These are phyloP conservation scores for Chaetophractus vellerosus DNA, from an alignment of 2,797 vertebrate genomes.

Conservation along the genomic window DNA sequence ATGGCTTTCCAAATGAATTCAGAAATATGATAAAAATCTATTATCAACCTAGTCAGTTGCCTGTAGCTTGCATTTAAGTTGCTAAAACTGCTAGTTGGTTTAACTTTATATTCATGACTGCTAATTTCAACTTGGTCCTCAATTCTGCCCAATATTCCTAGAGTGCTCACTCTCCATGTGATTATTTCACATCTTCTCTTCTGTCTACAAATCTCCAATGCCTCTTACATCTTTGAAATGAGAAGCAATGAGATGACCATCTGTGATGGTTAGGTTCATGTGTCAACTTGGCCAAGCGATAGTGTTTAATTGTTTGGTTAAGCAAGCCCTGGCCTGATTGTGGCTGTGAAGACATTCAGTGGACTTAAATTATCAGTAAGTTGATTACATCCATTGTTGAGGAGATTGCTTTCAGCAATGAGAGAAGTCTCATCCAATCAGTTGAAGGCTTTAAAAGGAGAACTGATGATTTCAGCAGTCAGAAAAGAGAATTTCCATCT, in stretches of 20 bases:
- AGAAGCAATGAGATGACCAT: neutral
- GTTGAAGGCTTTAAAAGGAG: too few species aligned
- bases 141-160: neutral
- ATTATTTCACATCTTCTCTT: neutral
- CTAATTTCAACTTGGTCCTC: neutral
- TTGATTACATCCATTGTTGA: too few species aligned
- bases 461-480: too few species aligned
- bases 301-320: too few species aligned
- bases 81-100: conserved; percentile 16
- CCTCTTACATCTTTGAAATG: neutral
- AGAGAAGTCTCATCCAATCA: too few species aligned
- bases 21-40: conserved; percentile 24
- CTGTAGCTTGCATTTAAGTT: neutral
- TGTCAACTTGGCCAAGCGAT: too few species aligned
- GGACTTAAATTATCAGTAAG: too few species aligned
- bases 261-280: too few species aligned
- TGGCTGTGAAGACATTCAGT: too few species aligned
- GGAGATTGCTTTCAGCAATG: too few species aligned
- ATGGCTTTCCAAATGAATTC: conserved; percentile 1
- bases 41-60: conserved; percentile 17
- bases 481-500: too few species aligned
- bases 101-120: conserved; percentile 24
- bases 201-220: neutral
- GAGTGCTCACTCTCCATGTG: neutral
- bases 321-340: too few species aligned